These are phyloP conservation scores for Pogoniulus pusillus DNA, from an alignment of 2,797 vertebrate genomes.

Conservation along the genomic window DNA sequence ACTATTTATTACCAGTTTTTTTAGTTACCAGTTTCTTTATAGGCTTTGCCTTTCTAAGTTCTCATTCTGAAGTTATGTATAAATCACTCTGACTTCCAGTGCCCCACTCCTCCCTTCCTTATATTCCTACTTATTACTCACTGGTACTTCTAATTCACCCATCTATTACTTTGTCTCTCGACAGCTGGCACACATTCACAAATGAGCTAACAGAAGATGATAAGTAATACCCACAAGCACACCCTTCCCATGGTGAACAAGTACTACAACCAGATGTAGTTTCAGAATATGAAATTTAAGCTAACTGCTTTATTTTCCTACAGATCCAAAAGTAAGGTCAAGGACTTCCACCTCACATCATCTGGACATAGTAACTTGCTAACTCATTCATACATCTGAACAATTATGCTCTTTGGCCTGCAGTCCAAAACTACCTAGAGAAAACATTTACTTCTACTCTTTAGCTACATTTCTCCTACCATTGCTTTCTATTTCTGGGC, in stretches of 20 bases:
- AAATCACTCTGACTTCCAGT: neutral
- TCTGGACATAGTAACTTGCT: rapidly evolving
- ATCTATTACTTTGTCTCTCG: neutral
- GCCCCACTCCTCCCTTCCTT: neutral
- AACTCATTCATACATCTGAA: neutral
- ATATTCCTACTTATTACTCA: neutral
- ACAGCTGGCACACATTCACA: neutral
- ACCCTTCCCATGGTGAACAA: neutral
- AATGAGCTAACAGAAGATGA: neutral
- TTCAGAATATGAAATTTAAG: neutral
- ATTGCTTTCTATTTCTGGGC: neutral
- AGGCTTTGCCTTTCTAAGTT: neutral
- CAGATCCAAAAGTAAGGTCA: neutral
- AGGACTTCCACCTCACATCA: neutral
- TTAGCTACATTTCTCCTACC: neutral
- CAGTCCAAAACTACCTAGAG: neutral
- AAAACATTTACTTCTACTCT: neutral
- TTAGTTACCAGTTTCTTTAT: neutral
- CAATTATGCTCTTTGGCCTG: neutral
- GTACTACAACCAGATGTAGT: neutral
- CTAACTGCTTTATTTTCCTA: neutral
- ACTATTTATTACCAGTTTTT: neutral
- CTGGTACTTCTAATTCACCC: neutral
- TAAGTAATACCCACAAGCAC: neutral
- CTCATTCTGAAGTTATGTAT: neutral